Percentiles rank a stretch among this genome's conserved stretches.
Evolutionary conservation across 2,888 invertebrate genomes (phyloP).

Genomic region (Agriopis aurantiaria): DNA sequence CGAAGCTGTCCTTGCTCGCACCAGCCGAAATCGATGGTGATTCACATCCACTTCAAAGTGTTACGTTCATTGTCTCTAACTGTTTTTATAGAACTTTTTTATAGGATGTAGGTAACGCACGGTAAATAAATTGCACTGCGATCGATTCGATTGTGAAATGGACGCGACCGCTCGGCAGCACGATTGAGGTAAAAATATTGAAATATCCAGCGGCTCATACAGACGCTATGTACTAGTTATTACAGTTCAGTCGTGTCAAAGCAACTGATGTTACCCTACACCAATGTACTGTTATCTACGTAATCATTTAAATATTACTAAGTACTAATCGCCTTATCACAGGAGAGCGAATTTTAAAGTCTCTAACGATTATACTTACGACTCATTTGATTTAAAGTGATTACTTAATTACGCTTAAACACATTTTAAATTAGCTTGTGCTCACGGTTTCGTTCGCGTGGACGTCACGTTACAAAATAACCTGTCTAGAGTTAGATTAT

Average conservation of each 20-base stretch:
- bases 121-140: constrained; percentile 27
- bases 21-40: constrained; percentile 27
- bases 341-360: not conserved
- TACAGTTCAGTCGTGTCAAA: not conserved
- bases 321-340: constrained; percentile 1
- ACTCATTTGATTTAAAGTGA: not conserved
- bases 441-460: too few species aligned
- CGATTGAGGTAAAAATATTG: constrained; percentile 56
- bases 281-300: constrained; percentile 1
- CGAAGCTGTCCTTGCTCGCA: constrained; percentile 5
- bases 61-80: constrained; percentile 40
- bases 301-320: constrained; percentile 6
- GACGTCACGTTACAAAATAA: too few species aligned
- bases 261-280: not conserved
- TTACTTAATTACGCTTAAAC: too few species aligned
- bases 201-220: constrained; percentile 42
- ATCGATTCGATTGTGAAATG: constrained; percentile 26
- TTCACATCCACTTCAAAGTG: constrained; percentile 44
- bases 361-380: not conserved
- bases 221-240: constrained; percentile 2
- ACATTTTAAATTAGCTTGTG: too few species aligned
- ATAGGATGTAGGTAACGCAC: not conserved
- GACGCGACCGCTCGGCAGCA: constrained; percentile 55
- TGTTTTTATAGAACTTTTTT: constrained; percentile 9
- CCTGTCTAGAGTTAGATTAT: too few species aligned